Conservation (phyloP, 2,797 vertebrate species). For the Scomberomorus guttatus region DNA sequence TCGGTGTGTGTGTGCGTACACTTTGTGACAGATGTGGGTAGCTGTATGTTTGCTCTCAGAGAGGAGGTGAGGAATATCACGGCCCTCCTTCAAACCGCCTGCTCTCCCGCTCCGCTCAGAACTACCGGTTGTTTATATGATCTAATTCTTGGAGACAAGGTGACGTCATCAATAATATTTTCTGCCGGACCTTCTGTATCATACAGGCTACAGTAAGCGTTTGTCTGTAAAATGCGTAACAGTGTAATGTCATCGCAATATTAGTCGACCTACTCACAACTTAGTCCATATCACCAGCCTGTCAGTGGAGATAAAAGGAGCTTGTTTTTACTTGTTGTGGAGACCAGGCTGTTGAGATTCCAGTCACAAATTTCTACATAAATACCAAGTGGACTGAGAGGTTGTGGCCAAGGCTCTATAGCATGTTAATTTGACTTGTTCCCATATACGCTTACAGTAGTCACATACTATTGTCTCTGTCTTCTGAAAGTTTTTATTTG, state of each 20-base stretch:
- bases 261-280: constrained; percentile 45
- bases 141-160: constrained; percentile 79
- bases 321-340: constrained; percentile 65
- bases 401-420: not conserved
- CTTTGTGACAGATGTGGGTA: constrained; percentile 74
- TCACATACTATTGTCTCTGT: not conserved
- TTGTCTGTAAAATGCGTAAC: constrained; percentile 50
- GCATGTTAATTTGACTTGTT: not conserved
- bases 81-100: constrained; percentile 75
- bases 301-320: constrained; percentile 28
- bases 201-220: constrained; percentile 50
- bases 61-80: constrained; percentile 82
- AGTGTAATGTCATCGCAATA: constrained; percentile 25
- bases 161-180: constrained; percentile 82
- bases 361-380: not conserved
- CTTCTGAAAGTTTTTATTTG: not conserved
- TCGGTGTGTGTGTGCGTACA: constrained; percentile 37
- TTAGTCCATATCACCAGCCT: constrained; percentile 30
- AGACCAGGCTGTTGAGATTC: constrained; percentile 43
- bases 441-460: not conserved
- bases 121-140: constrained; percentile 74
- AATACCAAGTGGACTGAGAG: not conserved
- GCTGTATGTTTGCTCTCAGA: constrained; percentile 80
- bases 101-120: constrained; percentile 70
- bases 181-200: constrained; percentile 66